phyloP scores from a whole-genome alignment of 2,797 vertebrate genomes.

The Rhinichthys osculus region DNA sequence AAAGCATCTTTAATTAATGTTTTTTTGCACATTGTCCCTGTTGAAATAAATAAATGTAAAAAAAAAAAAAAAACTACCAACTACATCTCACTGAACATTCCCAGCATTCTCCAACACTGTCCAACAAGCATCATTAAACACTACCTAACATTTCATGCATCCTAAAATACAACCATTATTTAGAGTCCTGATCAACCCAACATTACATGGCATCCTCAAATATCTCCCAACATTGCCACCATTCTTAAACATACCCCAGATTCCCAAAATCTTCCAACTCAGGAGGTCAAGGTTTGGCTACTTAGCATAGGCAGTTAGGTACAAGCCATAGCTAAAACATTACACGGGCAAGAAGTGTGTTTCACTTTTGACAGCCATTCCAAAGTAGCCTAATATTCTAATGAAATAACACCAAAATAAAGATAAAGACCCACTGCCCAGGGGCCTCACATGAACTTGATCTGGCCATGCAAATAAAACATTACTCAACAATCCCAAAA shows the following conservation, averaged over 20 bases:
- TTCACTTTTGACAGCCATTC: neutral
- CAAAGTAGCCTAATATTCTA: neutral
- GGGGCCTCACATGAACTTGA: neutral
- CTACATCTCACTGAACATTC: too few relatives aligned
- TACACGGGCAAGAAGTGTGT: neutral
- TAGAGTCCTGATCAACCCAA: neutral
- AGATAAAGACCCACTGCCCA: neutral
- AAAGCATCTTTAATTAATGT: too few relatives aligned
- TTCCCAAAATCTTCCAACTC: neutral
- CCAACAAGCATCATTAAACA: too few relatives aligned
- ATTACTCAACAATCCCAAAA: neutral
- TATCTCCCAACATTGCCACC: neutral
- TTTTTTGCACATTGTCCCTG: too few relatives aligned
- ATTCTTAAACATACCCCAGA: neutral
- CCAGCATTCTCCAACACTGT: too few relatives aligned
- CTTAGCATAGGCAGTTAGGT: neutral
- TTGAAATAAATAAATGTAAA: too few relatives aligned
- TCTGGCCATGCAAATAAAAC: neutral
- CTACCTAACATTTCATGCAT: too few relatives aligned
- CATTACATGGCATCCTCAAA: neutral
- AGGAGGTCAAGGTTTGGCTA: neutral
- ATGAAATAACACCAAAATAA: too few relatives aligned
- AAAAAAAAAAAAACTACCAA: too few relatives aligned
- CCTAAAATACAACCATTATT: too few relatives aligned
- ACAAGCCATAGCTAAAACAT: neutral